Evolutionary conservation across 2,888 invertebrate species (phyloP), one percentile per base, ranked within the genome.

Genomic region (Ochropleura plecta): DNA sequence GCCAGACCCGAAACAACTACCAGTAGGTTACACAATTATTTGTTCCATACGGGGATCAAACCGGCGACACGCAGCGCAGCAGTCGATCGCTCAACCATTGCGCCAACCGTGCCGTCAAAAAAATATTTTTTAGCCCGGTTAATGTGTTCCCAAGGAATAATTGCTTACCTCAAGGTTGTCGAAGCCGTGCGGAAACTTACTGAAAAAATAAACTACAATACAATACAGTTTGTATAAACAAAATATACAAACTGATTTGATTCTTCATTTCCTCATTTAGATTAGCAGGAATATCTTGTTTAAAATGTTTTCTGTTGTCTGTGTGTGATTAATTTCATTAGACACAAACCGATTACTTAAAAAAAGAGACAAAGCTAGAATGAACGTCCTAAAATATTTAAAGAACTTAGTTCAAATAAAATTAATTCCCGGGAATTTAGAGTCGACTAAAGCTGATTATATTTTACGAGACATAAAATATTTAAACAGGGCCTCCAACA

Each of bases 401-500:
- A 53, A 14, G 6, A 49, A 40, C 40, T 55, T 30, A 40, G 53
- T n/a, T 14, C 18, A 75, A 62, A 76, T 57, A n/a, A 76, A 76
- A 53, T 53, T 46, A 62, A 66, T 46, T 20, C 10, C 6, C 12
- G n/a, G 7, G 42, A 48, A 78, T 82, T 77, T 63, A 48, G 18
- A 57, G 16, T 16, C 10, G 10, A 46, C 8, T 67, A 49, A 63
- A 71, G 53, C 14, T 20, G 20, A 67, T 71, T 59, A 65, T 46
- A 62, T 68, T 68, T 70, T 53, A 70, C 63, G 48, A 66, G 57
- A 49, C 51, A 64, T 78, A 42, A 70, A 80, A 79, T 73, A 80
- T 80, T 70, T 81, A 64, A 84, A 72, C 49, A 62, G 12, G 42
- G 46, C 9, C 12, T 59, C 48, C n/a, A 30, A 60, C 67, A 80